Evolutionary conservation across 2,797 vertebrate genomes (phyloP).

Genomic region (Pyrocephalus nanus): DNA sequence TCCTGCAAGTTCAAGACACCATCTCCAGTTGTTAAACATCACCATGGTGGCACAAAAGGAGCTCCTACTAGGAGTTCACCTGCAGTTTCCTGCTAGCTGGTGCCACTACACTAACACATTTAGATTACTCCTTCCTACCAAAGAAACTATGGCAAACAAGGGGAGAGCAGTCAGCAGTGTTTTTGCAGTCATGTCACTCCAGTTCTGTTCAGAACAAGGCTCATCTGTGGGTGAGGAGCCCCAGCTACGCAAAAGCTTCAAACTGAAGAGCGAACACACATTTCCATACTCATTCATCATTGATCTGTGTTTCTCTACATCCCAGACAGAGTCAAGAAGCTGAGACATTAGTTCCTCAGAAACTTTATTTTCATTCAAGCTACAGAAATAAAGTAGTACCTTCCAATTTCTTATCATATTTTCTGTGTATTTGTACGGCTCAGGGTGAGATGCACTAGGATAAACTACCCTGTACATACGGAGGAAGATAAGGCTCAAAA

Average conservation of each 20-base stretch:
- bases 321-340: constrained; percentile 51
- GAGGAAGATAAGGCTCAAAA: constrained; percentile 53
- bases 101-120: neutral
- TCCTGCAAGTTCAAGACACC: fast-evolving
- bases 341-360: constrained; percentile 57
- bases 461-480: constrained; percentile 2
- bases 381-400: constrained; percentile 64
- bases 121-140: neutral
- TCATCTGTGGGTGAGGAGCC: neutral
- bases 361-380: constrained; percentile 68
- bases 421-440: constrained; percentile 7
- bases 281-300: neutral
- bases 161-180: neutral
- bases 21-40: neutral
- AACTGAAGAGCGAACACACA: fast-evolving
- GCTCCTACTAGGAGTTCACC: neutral
- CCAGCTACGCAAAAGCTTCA: neutral
- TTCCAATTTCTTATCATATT: constrained; percentile 38
- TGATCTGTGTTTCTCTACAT: neutral
- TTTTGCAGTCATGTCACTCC: fast-evolving
- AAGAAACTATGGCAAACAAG: neutral
- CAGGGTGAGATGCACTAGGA: constrained; percentile 22
- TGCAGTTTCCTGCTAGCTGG: neutral
- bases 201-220: neutral
- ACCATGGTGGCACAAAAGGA: neutral